Base-by-base conservation (phyloP, 2,797 vertebrate genomes). In the Cirrhinus molitorella region DNA sequence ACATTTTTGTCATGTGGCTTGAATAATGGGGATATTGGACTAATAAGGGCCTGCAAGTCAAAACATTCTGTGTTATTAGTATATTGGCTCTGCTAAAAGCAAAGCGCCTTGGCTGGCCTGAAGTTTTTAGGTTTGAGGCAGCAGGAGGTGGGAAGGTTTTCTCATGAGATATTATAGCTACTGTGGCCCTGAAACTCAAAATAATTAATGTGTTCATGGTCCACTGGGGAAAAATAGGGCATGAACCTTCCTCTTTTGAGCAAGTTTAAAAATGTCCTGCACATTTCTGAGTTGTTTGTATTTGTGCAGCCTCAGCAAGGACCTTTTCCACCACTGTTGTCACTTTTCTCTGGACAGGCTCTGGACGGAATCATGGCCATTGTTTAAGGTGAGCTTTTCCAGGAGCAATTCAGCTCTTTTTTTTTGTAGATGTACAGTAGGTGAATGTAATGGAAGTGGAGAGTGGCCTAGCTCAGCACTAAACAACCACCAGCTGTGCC, bases 51-150 rank as follows among this genome's bases (percentile, higher is more conserved):
- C 76, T 83, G 43, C 47, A 73, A 83, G 77, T 80, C 79, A 82
- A 82, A 57, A 83, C 61, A 86, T 80, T 53, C 71, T 77, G 74
- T 72, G 76, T 90, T 90, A 93, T 93, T 90, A 89, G 89, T 87
- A 91, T 90, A 92, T 91, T 79, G 34, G 55, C 77, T 76, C 87
- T 82, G 87, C 87, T 67, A 49, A 85, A 81, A 81, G 86, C 86
- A 83, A 75, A 79, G 72, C 66, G 88, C 89, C 85, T 73, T 88
- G 63, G 85, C 86, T 83, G 63, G 86, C 90, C 88, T 45, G 83
- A 86, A 85, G 88, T 89, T 91, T 85, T 81, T 87, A 81, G 88
- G 23, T 75, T 75, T 83, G 34, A 63, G 87, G 87, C 86, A 53
- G 45, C 43, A 83, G 83, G 66, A 28, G 25, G 51, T 31, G 51